These are phyloP conservation scores for Trachelus stipa DNA, from an alignment of 2,888 invertebrate genomes.

Conservation along the genomic window DNA sequence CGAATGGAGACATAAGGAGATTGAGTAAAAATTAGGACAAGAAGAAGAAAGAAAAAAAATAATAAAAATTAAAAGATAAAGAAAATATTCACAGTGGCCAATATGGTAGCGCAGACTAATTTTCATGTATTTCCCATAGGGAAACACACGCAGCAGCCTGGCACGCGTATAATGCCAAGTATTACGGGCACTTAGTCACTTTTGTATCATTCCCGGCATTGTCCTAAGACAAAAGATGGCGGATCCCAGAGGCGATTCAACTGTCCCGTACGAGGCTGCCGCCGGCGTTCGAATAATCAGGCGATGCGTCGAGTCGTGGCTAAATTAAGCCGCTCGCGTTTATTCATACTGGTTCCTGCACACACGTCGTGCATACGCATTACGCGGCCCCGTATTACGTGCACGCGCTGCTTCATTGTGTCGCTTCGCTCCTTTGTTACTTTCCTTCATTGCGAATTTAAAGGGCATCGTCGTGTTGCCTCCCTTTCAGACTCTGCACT, in stretches of 20 bases:
- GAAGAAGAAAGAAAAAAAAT: too few relatives aligned
- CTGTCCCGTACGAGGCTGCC: conserved; percentile 48
- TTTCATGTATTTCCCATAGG: too few relatives aligned
- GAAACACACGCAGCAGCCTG: too few relatives aligned
- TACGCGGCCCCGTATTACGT: background rate
- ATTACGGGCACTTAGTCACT: conserved; percentile 63
- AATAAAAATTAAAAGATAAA: too few relatives aligned
- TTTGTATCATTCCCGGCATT: conserved; percentile 57
- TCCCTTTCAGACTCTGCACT: too few relatives aligned
- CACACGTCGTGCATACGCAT: background rate
- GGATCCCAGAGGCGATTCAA: conserved; percentile 56
- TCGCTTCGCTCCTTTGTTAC: conserved; percentile 44
- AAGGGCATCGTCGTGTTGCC: conserved; percentile 24
- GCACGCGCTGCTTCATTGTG: conserved; percentile 20
- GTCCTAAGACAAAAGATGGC: conserved; percentile 61
- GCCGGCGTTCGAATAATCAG: conserved; percentile 45
- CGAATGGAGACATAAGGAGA: too few relatives aligned
- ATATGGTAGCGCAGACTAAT: too few relatives aligned
- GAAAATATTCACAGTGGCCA: too few relatives aligned
- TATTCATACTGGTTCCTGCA: background rate
- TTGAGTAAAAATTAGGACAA: too few relatives aligned
- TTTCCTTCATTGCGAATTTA: conserved; percentile 45
- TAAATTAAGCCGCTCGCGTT: conserved; percentile 49
- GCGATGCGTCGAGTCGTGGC: conserved; percentile 31
- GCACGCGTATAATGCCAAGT: conserved; percentile 52